Evolutionary conservation across 2,113 vertebrate species (phyloP), one percentile per base, ranked within the genome.

Genomic region (Sturnira hondurensis): DNA sequence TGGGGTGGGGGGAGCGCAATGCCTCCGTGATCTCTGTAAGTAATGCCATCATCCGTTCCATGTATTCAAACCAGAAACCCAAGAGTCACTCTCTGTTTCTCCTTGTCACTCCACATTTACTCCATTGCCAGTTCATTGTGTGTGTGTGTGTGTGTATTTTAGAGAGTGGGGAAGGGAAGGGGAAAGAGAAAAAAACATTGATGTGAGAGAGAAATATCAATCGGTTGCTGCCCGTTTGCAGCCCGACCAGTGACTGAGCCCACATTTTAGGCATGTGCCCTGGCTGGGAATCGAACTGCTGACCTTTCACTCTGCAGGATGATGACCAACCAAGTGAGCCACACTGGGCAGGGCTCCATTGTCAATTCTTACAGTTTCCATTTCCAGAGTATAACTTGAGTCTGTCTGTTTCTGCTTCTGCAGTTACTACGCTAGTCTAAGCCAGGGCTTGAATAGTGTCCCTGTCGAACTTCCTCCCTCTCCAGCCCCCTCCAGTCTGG

Each of bases 11-110:
- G 11, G 10, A 38, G 26, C 38, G 43, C 33, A 76, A 38, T 36
- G 36, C 54, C 31, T 78, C 52, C 31, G 0, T 41, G 26, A 47
- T 63, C 26, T 58, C 43, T 16, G n/a, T 28, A 41, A 36, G 19
- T 36, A 45, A 16, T 5, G 15, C 16, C 50, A 4, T 54, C 41
- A 0, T 71, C 81, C n/a, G 0, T 67, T 81, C 65, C 28, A 1
- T 43, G 67, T 81, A 8, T 45, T 63, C 43, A 31, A 28, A 45
- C 54, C 58, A 52, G 74, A 86, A 91, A 54, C 43, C 38, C 10
- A 7, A 10, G 54, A 43, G n/a, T 83, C 93, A 38, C 65, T 65
- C 19, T 84, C 41, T 7, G 19, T 70, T 56, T 86, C 41, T 84
- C 45, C 26, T 33, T 24, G 16, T 63, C 81, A 47, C 28, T 28